Evolutionary conservation across 2,888 invertebrate genomes (phyloP).

Genomic region (Acronicta psi): DNA sequence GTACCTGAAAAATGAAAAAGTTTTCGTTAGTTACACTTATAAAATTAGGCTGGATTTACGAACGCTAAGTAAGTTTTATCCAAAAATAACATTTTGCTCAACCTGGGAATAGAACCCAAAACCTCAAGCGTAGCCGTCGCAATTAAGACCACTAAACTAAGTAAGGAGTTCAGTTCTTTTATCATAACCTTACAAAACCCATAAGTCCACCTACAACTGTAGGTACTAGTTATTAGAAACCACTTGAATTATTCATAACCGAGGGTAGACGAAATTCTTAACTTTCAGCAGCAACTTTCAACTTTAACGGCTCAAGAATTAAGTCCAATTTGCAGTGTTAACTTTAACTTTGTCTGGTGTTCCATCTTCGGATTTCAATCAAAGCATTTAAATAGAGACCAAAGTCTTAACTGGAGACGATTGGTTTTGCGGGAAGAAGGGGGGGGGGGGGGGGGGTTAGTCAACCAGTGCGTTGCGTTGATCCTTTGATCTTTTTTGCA

Average conservation of each 20-base stretch:
- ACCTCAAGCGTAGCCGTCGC: too few relatives aligned
- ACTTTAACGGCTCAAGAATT: slow-evolving; percentile 67
- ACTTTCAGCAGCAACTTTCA: slow-evolving; percentile 66
- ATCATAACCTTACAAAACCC: too few relatives aligned
- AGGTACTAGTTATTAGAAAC: slow-evolving; percentile 83
- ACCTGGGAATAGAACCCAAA: too few relatives aligned
- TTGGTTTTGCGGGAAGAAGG: slow-evolving; percentile 57
- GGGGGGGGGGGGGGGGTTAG: slow-evolving; percentile 46
- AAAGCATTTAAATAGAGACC: slow-evolving; percentile 69
- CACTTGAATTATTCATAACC: slow-evolving; percentile 86
- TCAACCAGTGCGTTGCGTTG: slow-evolving; percentile 48
- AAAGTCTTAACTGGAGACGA: slow-evolving; percentile 67
- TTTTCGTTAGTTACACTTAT: slow-evolving; percentile 23
- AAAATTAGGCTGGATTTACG: neutral
- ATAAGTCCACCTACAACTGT: slow-evolving; percentile 47
- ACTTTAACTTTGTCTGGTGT: slow-evolving; percentile 52
- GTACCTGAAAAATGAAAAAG: slow-evolving; percentile 67
- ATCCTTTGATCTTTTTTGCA: slow-evolving; percentile 39
- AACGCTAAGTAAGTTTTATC: too few relatives aligned
- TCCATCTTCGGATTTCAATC: slow-evolving; percentile 70
- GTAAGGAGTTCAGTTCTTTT: too few relatives aligned
- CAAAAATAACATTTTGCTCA: too few relatives aligned
- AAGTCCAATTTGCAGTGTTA: slow-evolving; percentile 59
- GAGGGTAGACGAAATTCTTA: slow-evolving; percentile 81
- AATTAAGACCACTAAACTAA: too few relatives aligned